Percentiles rank a stretch among this genome's conserved stretches.
These are phyloP conservation scores for Typhlichthys subterraneus DNA, from an alignment of 2,797 vertebrate species.

Conservation along the genomic window DNA sequence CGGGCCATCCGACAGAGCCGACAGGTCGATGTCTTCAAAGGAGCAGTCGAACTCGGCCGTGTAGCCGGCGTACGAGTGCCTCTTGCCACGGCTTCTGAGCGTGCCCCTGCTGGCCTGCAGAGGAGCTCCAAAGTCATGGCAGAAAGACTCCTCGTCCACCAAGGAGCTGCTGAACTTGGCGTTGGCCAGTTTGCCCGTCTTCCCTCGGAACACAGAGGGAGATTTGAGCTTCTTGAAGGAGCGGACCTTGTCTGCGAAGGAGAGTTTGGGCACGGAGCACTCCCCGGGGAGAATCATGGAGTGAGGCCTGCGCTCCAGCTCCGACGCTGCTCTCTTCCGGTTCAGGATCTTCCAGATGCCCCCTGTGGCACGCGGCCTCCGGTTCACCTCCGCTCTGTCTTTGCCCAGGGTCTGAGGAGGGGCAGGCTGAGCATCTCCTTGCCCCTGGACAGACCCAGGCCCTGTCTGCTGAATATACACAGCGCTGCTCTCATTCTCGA, in stretches of 20 bases:
- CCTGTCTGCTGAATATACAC: slow-evolving; percentile 74
- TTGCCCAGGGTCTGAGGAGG: slow-evolving; percentile 59
- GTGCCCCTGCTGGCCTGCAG: slow-evolving; percentile 70
- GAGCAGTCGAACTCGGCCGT: slow-evolving; percentile 85
- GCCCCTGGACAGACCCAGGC: slow-evolving; percentile 55
- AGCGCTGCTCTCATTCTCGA: slow-evolving; percentile 69
- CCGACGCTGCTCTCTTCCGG: slow-evolving; percentile 76
- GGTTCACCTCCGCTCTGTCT: slow-evolving; percentile 75
- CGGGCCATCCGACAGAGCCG: slow-evolving; percentile 70
- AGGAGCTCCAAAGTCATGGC: slow-evolving; percentile 75
- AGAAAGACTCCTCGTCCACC: slow-evolving; percentile 71
- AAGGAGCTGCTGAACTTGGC: slow-evolving; percentile 71
- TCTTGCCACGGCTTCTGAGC: slow-evolving; percentile 78
- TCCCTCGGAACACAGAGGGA: slow-evolving; percentile 73
- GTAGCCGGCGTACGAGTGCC: slow-evolving; percentile 88
- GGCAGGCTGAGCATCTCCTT: slow-evolving; percentile 55
- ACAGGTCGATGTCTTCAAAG: slow-evolving; percentile 83
- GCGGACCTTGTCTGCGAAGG: slow-evolving; percentile 87
- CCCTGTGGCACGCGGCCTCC: slow-evolving; percentile 72
- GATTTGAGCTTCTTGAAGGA: slow-evolving; percentile 86
- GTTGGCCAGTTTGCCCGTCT: slow-evolving; percentile 70
- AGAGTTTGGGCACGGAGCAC: slow-evolving; percentile 81
- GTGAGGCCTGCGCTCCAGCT: slow-evolving; percentile 82
- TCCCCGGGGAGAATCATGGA: slow-evolving; percentile 90
- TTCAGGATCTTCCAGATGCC: slow-evolving; percentile 90